These are phyloP conservation scores for Silvanus unidentatus DNA, from an alignment of 2,888 invertebrate genomes.

Conservation along the genomic window DNA sequence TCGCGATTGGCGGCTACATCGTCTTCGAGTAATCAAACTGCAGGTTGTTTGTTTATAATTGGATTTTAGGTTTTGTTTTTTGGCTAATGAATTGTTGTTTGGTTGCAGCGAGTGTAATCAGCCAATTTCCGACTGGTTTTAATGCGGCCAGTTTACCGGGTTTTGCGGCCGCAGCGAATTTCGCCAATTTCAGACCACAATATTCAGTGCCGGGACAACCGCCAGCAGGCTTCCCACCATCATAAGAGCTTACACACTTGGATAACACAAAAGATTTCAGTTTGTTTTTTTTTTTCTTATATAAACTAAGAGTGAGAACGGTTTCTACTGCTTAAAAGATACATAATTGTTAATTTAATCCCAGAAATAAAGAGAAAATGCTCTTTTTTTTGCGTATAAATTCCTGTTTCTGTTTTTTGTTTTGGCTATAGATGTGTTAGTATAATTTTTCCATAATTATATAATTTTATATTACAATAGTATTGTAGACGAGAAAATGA, in stretches of 20 bases:
- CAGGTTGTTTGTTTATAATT: constrained; percentile 29
- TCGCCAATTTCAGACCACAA: constrained; percentile 86
- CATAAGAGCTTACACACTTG: too few relatives aligned
- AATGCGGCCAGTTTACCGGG: constrained; percentile 65
- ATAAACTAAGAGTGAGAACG: too few relatives aligned
- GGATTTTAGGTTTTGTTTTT: background rate
- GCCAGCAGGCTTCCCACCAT: constrained; percentile 42
- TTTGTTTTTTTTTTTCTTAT: too few relatives aligned
- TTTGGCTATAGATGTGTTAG: constrained; percentile 16
- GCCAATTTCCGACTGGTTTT: constrained; percentile 81
- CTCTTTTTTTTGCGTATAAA: too few relatives aligned
- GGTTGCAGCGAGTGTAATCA: constrained; percentile 65
- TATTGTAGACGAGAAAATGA: background rate
- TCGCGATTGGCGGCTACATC: constrained; percentile 80
- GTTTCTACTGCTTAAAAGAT: too few relatives aligned
- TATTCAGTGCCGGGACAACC: constrained; percentile 67
- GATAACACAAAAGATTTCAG: too few relatives aligned
- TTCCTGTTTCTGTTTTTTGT: background rate
- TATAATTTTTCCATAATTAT: constrained; percentile 12
- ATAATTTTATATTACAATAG: constrained; percentile 9
- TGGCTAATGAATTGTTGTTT: constrained; percentile 13
- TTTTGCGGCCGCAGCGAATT: constrained; percentile 73
- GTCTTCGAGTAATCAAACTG: constrained; percentile 40
- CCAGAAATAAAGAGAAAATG: too few relatives aligned
- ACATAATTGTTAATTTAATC: too few relatives aligned